Percentiles rank a stretch among this genome's conserved stretches.
Conservation (phyloP, 2,888 invertebrate species). For the Dione vanillae region DNA sequence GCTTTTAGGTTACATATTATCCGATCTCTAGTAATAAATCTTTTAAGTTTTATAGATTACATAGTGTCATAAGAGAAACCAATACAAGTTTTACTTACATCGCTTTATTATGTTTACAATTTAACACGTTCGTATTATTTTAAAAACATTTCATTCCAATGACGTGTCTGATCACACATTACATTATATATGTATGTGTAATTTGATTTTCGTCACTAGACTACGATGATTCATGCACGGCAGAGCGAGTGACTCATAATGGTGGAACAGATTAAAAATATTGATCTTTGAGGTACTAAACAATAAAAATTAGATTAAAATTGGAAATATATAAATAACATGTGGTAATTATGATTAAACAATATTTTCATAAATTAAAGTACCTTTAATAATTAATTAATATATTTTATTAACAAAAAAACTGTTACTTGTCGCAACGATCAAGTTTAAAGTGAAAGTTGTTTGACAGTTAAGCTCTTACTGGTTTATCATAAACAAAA, state of each 20-base stretch:
- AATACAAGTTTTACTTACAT: too few relatives aligned
- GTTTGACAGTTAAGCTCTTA: conserved; percentile 1
- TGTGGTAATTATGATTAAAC: too few relatives aligned
- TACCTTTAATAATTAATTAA: neutral
- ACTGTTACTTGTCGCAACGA: neutral
- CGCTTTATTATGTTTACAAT: neutral
- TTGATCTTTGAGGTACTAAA: neutral
- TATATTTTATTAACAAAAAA: neutral
- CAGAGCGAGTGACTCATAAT: neutral
- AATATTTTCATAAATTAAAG: neutral
- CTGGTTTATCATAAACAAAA: conserved; percentile 1
- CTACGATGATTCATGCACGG: conserved; percentile 27
- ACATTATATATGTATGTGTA: conserved; percentile 1
- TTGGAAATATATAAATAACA: too few relatives aligned
- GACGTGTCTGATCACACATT: conserved; percentile 15
- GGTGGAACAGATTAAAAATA: neutral
- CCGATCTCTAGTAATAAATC: too few relatives aligned
- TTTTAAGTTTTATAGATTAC: too few relatives aligned
- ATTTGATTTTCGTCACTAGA: conserved; percentile 30
- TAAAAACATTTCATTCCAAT: neutral
- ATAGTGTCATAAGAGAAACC: too few relatives aligned
- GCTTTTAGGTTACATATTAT: too few relatives aligned
- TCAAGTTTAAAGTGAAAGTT: conserved; percentile 10
- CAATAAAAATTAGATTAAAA: too few relatives aligned
- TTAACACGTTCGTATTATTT: neutral